phyloP scores from a whole-genome alignment of 2,888 invertebrate species.

The Microplitis deprimator region DNA sequence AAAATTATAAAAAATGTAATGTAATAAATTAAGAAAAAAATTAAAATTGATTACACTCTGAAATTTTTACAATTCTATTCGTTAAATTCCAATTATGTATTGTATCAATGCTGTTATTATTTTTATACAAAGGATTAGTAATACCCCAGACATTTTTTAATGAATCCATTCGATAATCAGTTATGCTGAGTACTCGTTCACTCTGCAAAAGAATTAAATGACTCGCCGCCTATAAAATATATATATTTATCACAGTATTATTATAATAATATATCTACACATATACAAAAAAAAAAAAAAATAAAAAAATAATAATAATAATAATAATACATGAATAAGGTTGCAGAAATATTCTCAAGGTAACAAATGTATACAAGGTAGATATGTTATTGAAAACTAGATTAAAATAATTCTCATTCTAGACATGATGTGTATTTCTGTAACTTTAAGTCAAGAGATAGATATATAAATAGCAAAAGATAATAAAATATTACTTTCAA shows the following conservation, averaged over 20 bases:
- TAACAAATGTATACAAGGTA: slow-evolving; percentile 3
- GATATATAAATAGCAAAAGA: background rate
- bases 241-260: slow-evolving; percentile 15
- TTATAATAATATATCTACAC: background rate
- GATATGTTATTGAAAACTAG: background rate
- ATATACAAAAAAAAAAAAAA: background rate
- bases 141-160: slow-evolving; percentile 58
- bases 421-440: background rate
- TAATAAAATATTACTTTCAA: slow-evolving; percentile 52
- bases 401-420: background rate
- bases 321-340: background rate
- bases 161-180: slow-evolving; percentile 55
- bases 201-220: slow-evolving; percentile 59
- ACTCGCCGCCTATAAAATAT: slow-evolving; percentile 53
- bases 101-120: background rate
- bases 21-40: too few species aligned
- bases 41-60: background rate
- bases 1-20: too few species aligned
- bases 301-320: slow-evolving; percentile 8
- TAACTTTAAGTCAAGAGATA: background rate
- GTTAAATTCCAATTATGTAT: slow-evolving; percentile 33
- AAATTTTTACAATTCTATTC: slow-evolving; percentile 17
- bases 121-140: slow-evolving; percentile 48
- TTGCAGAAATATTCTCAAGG: background rate
- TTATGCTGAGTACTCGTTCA: slow-evolving; percentile 56